Conservation (phyloP, 2,113 vertebrate genomes). For the Salvelinus fontinalis region DNA sequence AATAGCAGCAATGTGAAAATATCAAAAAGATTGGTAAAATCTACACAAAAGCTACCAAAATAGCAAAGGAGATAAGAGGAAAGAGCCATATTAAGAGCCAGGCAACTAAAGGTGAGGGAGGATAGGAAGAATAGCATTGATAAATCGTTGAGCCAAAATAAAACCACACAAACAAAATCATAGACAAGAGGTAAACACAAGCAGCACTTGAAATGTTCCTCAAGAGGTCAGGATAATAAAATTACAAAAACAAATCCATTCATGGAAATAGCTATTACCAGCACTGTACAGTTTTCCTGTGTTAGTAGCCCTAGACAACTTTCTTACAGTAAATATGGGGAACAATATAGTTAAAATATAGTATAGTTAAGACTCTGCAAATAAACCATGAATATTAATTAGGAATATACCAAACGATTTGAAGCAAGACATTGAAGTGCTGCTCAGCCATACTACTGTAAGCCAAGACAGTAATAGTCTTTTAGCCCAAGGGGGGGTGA, state of each 20-base stretch:
- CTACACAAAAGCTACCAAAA: background rate
- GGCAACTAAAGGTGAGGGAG: background rate
- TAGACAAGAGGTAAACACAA: background rate
- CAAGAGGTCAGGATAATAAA: background rate
- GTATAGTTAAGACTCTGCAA: constrained; percentile 8
- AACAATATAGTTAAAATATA: constrained; percentile 57
- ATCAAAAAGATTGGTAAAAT: background rate
- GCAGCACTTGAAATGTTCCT: background rate
- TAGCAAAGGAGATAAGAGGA: background rate
- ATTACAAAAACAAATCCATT: constrained; percentile 27
- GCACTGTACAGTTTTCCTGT: constrained; percentile 31
- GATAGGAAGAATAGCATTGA: background rate
- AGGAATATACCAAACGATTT: constrained; percentile 32
- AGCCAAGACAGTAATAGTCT: constrained; percentile 26
- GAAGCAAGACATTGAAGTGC: constrained; percentile 35
- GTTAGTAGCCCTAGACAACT: constrained; percentile 39
- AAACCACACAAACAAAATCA: background rate
- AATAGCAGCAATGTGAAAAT: background rate
- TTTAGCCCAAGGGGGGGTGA: constrained; percentile 20
- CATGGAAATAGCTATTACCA: background rate
- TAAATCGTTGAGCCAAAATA: background rate
- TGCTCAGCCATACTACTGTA: constrained; percentile 23
- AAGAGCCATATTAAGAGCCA: background rate
- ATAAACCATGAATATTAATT: constrained; percentile 4
- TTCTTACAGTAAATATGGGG: constrained; percentile 32